Evolutionary conservation across 2,113 vertebrate genomes (phyloP).

Genomic region (Centropus unirufus): DNA sequence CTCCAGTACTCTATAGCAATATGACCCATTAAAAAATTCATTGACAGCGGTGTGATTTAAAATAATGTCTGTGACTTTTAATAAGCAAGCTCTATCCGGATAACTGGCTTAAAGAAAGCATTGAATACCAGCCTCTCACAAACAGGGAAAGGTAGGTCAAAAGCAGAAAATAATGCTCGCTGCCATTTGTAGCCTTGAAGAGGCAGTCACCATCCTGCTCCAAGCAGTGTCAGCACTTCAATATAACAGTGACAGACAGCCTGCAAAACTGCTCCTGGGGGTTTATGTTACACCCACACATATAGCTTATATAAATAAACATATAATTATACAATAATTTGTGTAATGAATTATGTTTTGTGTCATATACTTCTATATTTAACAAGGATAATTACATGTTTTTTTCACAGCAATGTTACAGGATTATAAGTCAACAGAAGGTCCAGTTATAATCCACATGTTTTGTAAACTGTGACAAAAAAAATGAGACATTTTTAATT

Average conservation of each 20-base stretch:
- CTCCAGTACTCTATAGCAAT: neutral
- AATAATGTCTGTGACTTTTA: slow-evolving; percentile 1
- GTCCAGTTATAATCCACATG: neutral
- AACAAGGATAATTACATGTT: neutral
- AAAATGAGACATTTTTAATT: neutral
- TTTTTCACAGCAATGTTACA: neutral
- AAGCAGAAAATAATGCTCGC: neutral
- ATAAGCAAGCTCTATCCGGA: neutral
- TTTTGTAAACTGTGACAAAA: neutral
- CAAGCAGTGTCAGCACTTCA: neutral
- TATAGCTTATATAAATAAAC: neutral
- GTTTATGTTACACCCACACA: neutral
- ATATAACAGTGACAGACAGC: neutral
- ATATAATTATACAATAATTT: neutral
- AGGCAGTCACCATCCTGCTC: neutral
- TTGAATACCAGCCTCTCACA: slow-evolving; percentile 12
- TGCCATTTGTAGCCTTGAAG: slow-evolving; percentile 1
- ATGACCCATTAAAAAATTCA: neutral
- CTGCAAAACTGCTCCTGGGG: neutral
- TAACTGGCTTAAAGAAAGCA: slow-evolving; percentile 13
- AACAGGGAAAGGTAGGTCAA: slow-evolving; percentile 8
- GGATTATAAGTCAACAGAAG: neutral
- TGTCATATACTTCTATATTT: neutral
- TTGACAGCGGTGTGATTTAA: neutral
- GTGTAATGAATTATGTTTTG: neutral